phyloP scores from a whole-genome alignment of 30 jellyfish, hydroid and myxozoan genomes.

The Nemopilema nomurai region DNA sequence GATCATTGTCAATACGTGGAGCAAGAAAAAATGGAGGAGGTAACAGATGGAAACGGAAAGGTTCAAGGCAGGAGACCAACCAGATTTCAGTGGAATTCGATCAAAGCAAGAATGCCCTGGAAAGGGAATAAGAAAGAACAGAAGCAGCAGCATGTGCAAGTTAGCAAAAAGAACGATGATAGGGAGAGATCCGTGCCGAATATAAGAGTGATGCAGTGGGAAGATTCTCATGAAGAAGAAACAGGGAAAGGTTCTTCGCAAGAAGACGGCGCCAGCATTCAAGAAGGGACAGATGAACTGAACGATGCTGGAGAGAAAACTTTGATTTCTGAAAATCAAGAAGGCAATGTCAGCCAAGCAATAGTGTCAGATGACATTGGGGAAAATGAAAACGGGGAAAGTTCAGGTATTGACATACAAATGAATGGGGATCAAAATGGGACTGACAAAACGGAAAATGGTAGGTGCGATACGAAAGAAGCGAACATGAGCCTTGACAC shows the following conservation, averaged over 20 bases:
- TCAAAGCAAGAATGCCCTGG: conserved; percentile 1
- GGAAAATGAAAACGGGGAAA: neutral
- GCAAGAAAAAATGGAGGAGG: neutral
- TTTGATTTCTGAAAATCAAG: neutral
- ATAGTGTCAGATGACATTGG: neutral
- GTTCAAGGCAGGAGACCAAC: neutral
- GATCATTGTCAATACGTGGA: neutral
- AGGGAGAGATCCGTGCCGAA: neutral
- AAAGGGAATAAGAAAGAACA: neutral
- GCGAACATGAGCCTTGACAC: neutral
- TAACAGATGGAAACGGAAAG: neutral
- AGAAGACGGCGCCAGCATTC: neutral
- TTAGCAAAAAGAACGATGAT: neutral
- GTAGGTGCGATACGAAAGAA: neutral
- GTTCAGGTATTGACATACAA: neutral
- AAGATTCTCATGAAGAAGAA: neutral
- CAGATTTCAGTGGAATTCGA: conserved; percentile 6
- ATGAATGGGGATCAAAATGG: neutral
- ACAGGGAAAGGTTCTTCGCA: neutral
- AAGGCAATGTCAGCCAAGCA: neutral
- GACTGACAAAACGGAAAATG: neutral
- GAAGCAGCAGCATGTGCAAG: neutral
- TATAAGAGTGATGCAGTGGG: neutral
- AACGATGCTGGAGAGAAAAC: neutral
- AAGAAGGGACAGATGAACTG: neutral